Evolutionary conservation across 2,797 vertebrate genomes (phyloP).

Genomic region (Poecilia velifera): DNA sequence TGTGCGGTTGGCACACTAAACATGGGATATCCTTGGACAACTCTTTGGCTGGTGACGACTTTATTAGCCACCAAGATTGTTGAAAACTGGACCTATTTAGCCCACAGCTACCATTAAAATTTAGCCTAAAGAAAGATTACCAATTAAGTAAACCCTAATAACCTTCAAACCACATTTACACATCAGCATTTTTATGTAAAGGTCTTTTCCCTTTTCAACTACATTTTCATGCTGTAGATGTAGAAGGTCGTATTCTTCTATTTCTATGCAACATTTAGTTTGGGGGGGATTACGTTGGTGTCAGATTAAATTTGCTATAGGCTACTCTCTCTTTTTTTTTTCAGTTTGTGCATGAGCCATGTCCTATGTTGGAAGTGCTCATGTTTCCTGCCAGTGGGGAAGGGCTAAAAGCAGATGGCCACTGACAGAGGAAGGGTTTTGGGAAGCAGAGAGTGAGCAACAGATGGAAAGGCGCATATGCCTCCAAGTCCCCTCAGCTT

Average conservation of each 20-base stretch:
- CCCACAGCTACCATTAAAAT: neutral
- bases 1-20: neutral
- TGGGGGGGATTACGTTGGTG: conserved; percentile 11
- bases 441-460: conserved; percentile 79
- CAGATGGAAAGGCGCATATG: conserved; percentile 84
- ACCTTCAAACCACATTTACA: neutral
- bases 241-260: neutral
- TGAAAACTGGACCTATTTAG: neutral
- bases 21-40: neutral
- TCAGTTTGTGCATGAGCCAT: conserved; percentile 70
- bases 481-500: conserved; percentile 79
- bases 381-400: conserved; percentile 80
- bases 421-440: conserved; percentile 82
- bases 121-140: neutral
- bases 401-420: conserved; percentile 84
- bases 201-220: neutral
- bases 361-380: conserved; percentile 76
- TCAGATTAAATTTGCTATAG: conserved; percentile 45
- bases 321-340: conserved; percentile 18
- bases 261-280: neutral
- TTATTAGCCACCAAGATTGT: neutral
- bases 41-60: neutral
- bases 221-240: neutral
- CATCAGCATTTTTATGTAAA: neutral
- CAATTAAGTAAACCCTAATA: neutral